These are phyloP conservation scores for Zaprionus inermis DNA, from an alignment of 1,140 invertebrate species.

Conservation along the genomic window DNA sequence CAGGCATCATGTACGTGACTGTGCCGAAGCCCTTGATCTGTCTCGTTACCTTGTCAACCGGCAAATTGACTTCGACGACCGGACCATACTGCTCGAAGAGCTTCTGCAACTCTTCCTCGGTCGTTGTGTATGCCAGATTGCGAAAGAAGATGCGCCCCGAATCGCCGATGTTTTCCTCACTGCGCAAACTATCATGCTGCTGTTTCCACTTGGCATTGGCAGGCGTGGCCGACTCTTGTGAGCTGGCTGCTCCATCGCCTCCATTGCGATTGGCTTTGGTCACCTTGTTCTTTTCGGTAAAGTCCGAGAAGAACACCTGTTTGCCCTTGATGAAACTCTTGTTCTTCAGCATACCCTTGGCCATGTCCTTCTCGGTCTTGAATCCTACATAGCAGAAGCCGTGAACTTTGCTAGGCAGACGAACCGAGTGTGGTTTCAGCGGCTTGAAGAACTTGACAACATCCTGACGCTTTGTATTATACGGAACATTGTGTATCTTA, in stretches of 20 bases:
- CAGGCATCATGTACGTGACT: constrained; percentile 97
- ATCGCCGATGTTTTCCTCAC: constrained; percentile 93
- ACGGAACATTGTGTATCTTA: constrained; percentile 82
- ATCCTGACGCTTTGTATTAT: constrained; percentile 78
- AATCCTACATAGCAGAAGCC: constrained; percentile 97
- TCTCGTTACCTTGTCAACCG: constrained; percentile 93
- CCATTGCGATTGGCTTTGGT: constrained; percentile 80
- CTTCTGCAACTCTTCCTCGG: constrained; percentile 93
- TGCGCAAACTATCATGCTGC: constrained; percentile 88
- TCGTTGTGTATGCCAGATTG: constrained; percentile 95
- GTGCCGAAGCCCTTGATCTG: constrained; percentile 97
- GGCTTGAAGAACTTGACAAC: constrained; percentile 91
- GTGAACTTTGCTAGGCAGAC: constrained; percentile 90
- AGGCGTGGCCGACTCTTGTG: constrained; percentile 12
- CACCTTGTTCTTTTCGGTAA: constrained; percentile 86
- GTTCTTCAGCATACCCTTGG: constrained; percentile 93
- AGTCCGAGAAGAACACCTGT: constrained; percentile 87
- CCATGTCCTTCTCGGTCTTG: constrained; percentile 91
- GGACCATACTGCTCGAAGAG: constrained; percentile 96
- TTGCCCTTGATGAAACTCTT: constrained; percentile 93
- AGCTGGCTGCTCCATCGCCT: constrained; percentile 50
- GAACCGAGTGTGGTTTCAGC: constrained; percentile 90
- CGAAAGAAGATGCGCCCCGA: constrained; percentile 97
- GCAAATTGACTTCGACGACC: constrained; percentile 94
- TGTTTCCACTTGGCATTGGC: constrained; percentile 87